Percentiles rank a stretch among this genome's conserved stretches.
Evolutionary conservation across 2,113 vertebrate species (phyloP).

Genomic region (Onychostruthus taczanowskii): DNA sequence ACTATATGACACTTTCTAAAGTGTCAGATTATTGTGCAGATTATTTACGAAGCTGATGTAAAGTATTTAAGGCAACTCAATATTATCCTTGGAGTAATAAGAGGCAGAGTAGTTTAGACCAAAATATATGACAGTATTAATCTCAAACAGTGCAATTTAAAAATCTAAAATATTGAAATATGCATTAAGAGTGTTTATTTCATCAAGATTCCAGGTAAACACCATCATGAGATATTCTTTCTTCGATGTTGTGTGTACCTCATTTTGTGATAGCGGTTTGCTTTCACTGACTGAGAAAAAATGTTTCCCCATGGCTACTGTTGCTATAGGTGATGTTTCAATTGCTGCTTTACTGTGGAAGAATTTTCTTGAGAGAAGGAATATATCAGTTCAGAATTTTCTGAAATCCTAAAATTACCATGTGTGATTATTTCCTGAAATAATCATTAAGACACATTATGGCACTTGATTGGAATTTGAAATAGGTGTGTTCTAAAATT

Average conservation of each 20-base stretch:
- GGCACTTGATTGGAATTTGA: neutral
- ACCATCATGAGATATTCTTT: neutral
- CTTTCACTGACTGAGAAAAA: neutral
- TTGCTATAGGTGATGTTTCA: conserved; percentile 53
- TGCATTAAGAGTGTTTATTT: neutral
- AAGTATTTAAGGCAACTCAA: neutral
- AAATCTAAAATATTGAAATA: neutral
- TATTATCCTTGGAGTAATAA: neutral
- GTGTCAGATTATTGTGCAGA: neutral
- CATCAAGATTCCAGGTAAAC: neutral
- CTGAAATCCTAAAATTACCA: neutral
- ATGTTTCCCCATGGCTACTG: conserved; percentile 46
- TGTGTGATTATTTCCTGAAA: neutral
- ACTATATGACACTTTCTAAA: neutral
- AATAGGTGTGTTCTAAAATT: neutral
- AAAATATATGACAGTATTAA: neutral
- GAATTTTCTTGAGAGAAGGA: neutral
- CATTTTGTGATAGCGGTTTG: neutral
- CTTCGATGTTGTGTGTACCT: neutral
- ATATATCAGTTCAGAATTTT: neutral
- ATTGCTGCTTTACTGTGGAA: neutral
- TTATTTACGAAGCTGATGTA: neutral
- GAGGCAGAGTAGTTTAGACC: neutral
- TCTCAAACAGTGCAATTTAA: neutral
- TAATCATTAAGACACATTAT: neutral